A percentile compares a stretch with the other conserved stretches of the same genome.
These are phyloP conservation scores for Crenichthys baileyi DNA, from an alignment of 2,797 vertebrate species.

Conservation along the genomic window DNA sequence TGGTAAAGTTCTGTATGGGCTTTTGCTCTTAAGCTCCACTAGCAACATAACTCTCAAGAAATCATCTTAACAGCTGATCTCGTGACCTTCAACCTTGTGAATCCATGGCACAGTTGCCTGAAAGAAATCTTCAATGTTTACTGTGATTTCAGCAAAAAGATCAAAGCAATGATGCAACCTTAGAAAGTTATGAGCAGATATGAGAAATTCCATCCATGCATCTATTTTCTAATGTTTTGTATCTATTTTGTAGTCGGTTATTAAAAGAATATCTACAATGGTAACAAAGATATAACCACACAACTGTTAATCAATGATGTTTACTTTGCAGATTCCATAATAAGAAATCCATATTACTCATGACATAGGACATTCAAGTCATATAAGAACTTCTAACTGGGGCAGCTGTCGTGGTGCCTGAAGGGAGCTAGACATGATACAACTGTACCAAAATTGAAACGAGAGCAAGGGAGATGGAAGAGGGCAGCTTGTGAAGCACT, in stretches of 20 bases:
- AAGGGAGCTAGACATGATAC: constrained; percentile 30
- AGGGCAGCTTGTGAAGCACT: constrained; percentile 16
- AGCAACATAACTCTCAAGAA: too few species aligned
- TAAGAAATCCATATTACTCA: not conserved
- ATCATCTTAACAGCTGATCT: too few species aligned
- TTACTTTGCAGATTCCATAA: not conserved
- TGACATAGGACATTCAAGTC: constrained; percentile 1
- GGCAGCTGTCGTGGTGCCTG: constrained; percentile 31
- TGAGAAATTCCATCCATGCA: not conserved
- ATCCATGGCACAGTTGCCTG: too few species aligned
- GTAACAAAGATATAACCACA: not conserved
- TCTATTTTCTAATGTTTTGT: not conserved
- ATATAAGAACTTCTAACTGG: constrained; percentile 44
- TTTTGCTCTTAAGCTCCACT: too few species aligned
- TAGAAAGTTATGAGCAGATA: not conserved
- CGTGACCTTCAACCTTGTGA: too few species aligned
- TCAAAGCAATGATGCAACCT: too few species aligned
- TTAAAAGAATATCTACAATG: not conserved
- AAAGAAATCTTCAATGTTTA: too few species aligned
- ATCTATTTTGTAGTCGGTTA: not conserved
- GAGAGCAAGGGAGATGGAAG: constrained; percentile 3
- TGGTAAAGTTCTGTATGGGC: too few species aligned
- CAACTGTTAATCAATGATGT: not conserved
- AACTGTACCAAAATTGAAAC: constrained; percentile 21
- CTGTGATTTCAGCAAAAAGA: too few species aligned